phyloP scores from a whole-genome alignment of 2,888 invertebrate genomes.

The Melolontha melolontha region DNA sequence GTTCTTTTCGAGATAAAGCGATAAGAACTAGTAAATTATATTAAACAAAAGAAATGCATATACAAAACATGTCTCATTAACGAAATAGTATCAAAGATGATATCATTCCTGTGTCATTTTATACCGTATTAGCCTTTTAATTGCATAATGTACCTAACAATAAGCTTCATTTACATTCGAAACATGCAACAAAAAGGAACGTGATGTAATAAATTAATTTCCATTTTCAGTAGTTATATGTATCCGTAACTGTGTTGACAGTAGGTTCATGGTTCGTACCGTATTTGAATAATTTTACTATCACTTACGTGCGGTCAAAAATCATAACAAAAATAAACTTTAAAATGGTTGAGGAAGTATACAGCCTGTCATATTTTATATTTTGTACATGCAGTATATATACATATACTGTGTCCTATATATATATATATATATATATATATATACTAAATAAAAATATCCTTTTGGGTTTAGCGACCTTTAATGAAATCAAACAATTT shows the following conservation, averaged over 20 bases:
- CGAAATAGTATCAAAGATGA: conserved; percentile 24
- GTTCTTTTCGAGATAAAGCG: too few species aligned
- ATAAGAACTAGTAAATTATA: not conserved
- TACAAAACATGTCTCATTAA: conserved; percentile 13
- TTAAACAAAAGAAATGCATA: conserved; percentile 14
- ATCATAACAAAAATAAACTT: too few species aligned
- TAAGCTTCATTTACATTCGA: conserved; percentile 16
- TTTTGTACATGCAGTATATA: too few species aligned
- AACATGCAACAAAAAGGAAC: conserved; percentile 7
- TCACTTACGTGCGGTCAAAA: not conserved
- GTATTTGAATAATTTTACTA: conserved; percentile 14
- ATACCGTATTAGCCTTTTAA: conserved; percentile 32
- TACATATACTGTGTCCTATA: too few species aligned
- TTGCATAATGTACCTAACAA: conserved; percentile 22
- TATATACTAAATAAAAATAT: too few species aligned
- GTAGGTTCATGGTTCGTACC: not conserved
- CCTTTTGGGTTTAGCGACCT: too few species aligned
- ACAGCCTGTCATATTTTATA: too few species aligned
- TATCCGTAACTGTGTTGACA: conserved; percentile 11
- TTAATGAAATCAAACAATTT: too few species aligned
- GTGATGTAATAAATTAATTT: conserved; percentile 29
- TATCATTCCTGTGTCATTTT: conserved; percentile 33
- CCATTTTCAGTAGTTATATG: conserved; percentile 16
- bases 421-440: too few species aligned
- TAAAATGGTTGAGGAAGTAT: too few species aligned